Evolutionary conservation across 1,140 invertebrate genomes (phyloP).

Genomic region (Popillia japonica): DNA sequence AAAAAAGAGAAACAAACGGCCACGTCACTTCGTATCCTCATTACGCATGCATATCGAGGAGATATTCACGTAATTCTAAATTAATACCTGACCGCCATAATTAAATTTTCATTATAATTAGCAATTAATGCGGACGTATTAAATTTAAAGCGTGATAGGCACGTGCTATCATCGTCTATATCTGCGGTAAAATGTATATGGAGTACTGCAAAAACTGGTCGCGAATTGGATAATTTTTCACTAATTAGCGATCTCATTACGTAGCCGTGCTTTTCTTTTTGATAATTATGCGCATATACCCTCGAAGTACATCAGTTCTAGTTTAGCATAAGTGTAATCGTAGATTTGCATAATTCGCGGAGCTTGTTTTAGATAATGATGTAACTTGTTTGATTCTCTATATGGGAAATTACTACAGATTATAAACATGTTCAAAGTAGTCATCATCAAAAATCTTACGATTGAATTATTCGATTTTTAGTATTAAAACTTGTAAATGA

Average conservation of each 20-base stretch:
- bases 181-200: neutral
- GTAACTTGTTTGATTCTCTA: neutral
- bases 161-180: neutral
- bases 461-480: too few species aligned
- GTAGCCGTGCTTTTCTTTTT: neutral
- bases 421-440: too few species aligned
- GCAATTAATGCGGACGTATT: neutral
- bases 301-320: neutral
- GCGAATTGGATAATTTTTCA: neutral
- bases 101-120: neutral
- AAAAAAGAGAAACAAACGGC: neutral
- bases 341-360: neutral
- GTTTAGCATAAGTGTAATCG: neutral
- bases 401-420: neutral
- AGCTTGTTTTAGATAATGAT: neutral
- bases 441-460: too few species aligned
- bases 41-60: neutral
- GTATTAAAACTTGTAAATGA: too few species aligned
- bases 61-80: neutral
- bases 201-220: neutral
- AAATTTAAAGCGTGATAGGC: neutral
- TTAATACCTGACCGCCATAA: neutral
- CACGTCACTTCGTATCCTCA: neutral
- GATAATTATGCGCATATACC: neutral
- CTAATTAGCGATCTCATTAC: neutral